These are phyloP conservation scores for Furnarius figulus DNA, from an alignment of 2,113 vertebrate species.

Conservation along the genomic window DNA sequence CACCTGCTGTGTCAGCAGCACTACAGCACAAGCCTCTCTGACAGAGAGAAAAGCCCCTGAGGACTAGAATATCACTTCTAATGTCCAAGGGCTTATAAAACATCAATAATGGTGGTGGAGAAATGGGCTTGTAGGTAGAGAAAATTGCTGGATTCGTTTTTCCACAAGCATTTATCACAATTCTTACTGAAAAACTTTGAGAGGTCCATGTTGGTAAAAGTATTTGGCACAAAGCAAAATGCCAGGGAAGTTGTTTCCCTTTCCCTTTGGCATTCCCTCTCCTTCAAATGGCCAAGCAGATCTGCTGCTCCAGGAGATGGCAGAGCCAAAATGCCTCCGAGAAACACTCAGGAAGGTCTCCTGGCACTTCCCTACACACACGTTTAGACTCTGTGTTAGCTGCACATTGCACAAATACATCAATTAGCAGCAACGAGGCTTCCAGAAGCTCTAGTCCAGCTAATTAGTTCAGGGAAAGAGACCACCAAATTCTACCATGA, in stretches of 20 bases:
- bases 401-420: not conserved
- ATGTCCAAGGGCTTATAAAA: not conserved
- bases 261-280: not conserved
- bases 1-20: not conserved
- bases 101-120: not conserved
- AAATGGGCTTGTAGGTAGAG: not conserved
- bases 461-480: not conserved
- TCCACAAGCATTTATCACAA: not conserved
- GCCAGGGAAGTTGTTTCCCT: not conserved
- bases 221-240: not conserved
- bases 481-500: not conserved
- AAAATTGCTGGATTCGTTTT: not conserved
- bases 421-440: not conserved
- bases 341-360: not conserved
- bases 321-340: not conserved
- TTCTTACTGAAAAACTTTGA: not conserved
- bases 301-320: not conserved
- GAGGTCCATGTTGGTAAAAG: not conserved
- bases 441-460: not conserved
- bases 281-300: not conserved
- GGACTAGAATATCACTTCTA: not conserved
- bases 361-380: not conserved
- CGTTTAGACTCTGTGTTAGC: accelerated
- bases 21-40: not conserved
- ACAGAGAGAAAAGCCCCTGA: not conserved